phyloP scores from a whole-genome alignment of 1,140 invertebrate species.

The Platorchestia sp. region DNA sequence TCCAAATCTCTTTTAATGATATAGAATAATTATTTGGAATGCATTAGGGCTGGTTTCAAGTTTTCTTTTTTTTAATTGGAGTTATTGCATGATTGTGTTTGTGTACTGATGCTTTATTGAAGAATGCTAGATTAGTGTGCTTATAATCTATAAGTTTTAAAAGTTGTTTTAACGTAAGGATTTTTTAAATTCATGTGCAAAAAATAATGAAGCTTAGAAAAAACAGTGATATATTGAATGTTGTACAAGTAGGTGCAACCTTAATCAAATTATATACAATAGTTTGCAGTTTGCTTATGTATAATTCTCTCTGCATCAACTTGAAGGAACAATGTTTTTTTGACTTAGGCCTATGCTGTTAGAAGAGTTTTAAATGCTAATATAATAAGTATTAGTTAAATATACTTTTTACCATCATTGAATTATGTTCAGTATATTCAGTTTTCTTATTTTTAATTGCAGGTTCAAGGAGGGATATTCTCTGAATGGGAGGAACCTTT shows the following conservation, averaged over 20 bases:
- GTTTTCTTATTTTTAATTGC: background rate
- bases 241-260: no score
- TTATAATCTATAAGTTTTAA: background rate
- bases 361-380: no score
- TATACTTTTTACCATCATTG: background rate
- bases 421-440: background rate
- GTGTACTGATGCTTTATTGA: background rate
- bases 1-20: background rate
- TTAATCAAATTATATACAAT: no score
- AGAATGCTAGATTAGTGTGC: background rate
- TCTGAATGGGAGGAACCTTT: slow-evolving; percentile 32
- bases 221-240: no score
- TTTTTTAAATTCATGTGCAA: background rate
- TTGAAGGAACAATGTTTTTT: no score
- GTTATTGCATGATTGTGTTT: background rate
- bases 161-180: background rate
- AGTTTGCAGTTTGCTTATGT: no score
- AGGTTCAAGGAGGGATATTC: slow-evolving; percentile 9
- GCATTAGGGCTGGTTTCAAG: background rate
- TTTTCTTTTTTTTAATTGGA: background rate
- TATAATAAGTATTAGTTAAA: no score
- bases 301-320: no score
- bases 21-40: background rate
- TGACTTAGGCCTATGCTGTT: no score
- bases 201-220: background rate